These are phyloP conservation scores for Euwallacea fornicatus DNA, from an alignment of 1,140 invertebrate species.

Conservation along the genomic window DNA sequence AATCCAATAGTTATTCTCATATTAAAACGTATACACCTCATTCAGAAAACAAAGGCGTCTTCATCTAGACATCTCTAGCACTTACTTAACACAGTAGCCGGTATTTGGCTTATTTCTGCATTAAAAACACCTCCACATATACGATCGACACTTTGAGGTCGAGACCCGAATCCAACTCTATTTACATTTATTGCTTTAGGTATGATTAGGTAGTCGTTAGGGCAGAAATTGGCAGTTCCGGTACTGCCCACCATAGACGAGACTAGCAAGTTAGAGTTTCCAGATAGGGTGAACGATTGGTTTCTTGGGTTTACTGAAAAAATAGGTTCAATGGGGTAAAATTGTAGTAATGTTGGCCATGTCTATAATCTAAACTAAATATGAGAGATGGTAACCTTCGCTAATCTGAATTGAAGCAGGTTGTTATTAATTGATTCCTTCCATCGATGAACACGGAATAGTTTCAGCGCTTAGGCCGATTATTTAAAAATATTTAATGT, in stretches of 20 bases:
- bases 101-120: constrained; percentile 61
- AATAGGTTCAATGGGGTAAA: background rate
- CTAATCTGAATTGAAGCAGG: too few species aligned
- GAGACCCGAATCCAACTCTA: constrained; percentile 55
- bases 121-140: constrained; percentile 73
- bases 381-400: too few species aligned
- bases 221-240: constrained; percentile 63
- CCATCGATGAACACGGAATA: too few species aligned
- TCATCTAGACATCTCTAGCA: constrained; percentile 30
- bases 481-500: too few species aligned
- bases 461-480: too few species aligned
- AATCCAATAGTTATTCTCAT: too few species aligned
- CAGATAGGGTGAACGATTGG: constrained; percentile 71
- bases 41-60: background rate
- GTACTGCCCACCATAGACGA: constrained; percentile 66
- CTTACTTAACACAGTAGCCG: constrained; percentile 67
- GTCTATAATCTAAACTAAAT: too few species aligned
- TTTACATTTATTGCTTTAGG: constrained; percentile 73
- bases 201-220: constrained; percentile 75
- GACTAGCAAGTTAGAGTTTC: constrained; percentile 68
- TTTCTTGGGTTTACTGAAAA: constrained; percentile 63
- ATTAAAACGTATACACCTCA: background rate
- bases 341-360: too few species aligned
- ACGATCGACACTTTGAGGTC: constrained; percentile 66
- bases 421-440: too few species aligned